These are phyloP conservation scores for Mellivora capensis DNA, from an alignment of 2,113 vertebrate species.

Conservation along the genomic window DNA sequence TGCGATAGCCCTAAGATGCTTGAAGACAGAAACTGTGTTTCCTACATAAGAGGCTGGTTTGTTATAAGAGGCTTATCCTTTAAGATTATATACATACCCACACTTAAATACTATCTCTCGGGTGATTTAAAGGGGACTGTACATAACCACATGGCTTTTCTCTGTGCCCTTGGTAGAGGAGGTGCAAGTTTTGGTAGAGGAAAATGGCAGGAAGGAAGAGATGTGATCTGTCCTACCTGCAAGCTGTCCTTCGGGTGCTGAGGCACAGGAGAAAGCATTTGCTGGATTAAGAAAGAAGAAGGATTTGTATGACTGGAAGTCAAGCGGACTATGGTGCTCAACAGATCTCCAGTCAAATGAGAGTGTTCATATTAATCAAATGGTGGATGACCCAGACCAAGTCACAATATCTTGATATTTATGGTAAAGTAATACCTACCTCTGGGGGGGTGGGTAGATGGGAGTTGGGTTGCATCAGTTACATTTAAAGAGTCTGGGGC, in stretches of 20 bases:
- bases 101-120: neutral
- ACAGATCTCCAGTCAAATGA: neutral
- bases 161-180: neutral
- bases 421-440: neutral
- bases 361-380: neutral
- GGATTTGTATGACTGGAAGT: neutral
- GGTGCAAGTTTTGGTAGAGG: neutral
- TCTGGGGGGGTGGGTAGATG: neutral
- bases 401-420: neutral
- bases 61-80: neutral
- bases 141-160: neutral
- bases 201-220: neutral
- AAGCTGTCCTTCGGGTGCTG: no score
- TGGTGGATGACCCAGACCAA: accelerated
- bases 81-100: neutral
- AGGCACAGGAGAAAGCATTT: no score
- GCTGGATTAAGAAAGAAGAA: neutral
- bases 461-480: neutral
- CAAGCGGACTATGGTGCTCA: neutral
- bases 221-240: neutral
- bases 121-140: neutral
- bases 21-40: neutral
- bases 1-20: neutral
- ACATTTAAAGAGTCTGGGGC: neutral
- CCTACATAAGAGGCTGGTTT: neutral